phyloP scores from a whole-genome alignment of 1,140 invertebrate genomes.

The Drosophila pseudoananassae region DNA sequence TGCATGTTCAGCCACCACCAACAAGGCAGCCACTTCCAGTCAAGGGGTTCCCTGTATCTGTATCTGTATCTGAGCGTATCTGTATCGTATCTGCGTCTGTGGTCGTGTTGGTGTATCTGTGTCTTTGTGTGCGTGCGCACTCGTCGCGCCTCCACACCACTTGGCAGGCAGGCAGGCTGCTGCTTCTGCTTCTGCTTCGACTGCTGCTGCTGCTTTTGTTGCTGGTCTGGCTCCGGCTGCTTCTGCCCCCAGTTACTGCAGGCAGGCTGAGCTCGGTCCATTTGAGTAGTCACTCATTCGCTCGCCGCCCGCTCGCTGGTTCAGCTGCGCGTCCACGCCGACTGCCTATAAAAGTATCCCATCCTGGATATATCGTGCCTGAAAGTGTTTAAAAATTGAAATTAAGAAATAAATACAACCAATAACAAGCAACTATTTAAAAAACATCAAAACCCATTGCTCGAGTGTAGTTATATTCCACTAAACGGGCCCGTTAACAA shows the following conservation, averaged over 20 bases:
- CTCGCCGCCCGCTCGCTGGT: slow-evolving; percentile 78
- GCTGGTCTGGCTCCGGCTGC: slow-evolving; percentile 61
- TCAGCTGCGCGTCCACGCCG: slow-evolving; percentile 75
- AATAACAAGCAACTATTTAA: slow-evolving; percentile 4
- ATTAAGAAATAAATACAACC: slow-evolving; percentile 4
- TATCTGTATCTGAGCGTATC: slow-evolving; percentile 14
- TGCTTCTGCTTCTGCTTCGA: slow-evolving; percentile 38
- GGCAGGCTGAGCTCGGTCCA: slow-evolving; percentile 67
- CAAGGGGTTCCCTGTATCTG: slow-evolving; percentile 39
- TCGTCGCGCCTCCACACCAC: slow-evolving; percentile 74
- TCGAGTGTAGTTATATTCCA: slow-evolving; percentile 28
- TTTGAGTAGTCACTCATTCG: slow-evolving; percentile 80
- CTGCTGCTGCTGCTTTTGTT: slow-evolving; percentile 30
- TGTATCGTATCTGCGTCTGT: slow-evolving; percentile 20
- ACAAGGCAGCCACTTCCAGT: slow-evolving; percentile 37
- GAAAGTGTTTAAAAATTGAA: slow-evolving; percentile 15
- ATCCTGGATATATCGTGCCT: slow-evolving; percentile 39
- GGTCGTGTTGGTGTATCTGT: slow-evolving; percentile 6
- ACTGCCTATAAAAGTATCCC: slow-evolving; percentile 16
- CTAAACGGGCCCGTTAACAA: slow-evolving; percentile 38
- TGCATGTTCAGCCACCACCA: slow-evolving; percentile 68
- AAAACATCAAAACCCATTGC: slow-evolving; percentile 1
- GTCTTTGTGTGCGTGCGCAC: slow-evolving; percentile 68
- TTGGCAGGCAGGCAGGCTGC: slow-evolving; percentile 48
- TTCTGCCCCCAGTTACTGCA: slow-evolving; percentile 51